These are phyloP conservation scores for Eledone cirrhosa DNA, from an alignment of 2,888 invertebrate genomes.

Conservation along the genomic window DNA sequence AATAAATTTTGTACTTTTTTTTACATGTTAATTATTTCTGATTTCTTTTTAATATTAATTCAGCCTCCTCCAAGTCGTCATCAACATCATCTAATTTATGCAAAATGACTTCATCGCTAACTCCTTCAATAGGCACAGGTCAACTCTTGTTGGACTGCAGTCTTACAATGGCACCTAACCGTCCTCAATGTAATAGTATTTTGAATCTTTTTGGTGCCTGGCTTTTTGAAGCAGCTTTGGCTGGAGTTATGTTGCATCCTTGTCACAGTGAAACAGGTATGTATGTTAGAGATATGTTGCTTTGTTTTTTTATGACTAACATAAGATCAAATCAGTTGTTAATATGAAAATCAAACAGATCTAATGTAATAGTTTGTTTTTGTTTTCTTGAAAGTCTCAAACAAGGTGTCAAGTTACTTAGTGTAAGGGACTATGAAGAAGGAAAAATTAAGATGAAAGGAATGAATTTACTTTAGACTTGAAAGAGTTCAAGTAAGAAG, in stretches of 20 bases:
- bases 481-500: too few relatives aligned
- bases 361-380: too few relatives aligned
- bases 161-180: conserved; percentile 59
- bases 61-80: conserved; percentile 34
- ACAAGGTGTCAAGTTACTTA: too few relatives aligned
- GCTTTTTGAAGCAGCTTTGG: conserved; percentile 94
- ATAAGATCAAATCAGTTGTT: too few relatives aligned
- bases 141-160: conserved; percentile 53
- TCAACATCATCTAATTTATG: conserved; percentile 40
- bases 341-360: too few relatives aligned
- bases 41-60: not conserved
- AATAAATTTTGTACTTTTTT: too few relatives aligned
- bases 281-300: conserved; percentile 8
- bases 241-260: conserved; percentile 76
- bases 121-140: conserved; percentile 72
- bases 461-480: too few relatives aligned
- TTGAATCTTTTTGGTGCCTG: conserved; percentile 95
- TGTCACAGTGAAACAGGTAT: conserved; percentile 59
- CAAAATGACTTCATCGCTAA: conserved; percentile 37
- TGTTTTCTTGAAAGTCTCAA: too few relatives aligned
- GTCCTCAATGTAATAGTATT: conserved; percentile 94
- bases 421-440: too few relatives aligned
- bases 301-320: too few relatives aligned
- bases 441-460: too few relatives aligned
- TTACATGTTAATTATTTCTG: not conserved